Percentiles rank a stretch among this genome's conserved stretches.
Conservation (phyloP, 2,797 vertebrate species). For the Tapera naevia region DNA sequence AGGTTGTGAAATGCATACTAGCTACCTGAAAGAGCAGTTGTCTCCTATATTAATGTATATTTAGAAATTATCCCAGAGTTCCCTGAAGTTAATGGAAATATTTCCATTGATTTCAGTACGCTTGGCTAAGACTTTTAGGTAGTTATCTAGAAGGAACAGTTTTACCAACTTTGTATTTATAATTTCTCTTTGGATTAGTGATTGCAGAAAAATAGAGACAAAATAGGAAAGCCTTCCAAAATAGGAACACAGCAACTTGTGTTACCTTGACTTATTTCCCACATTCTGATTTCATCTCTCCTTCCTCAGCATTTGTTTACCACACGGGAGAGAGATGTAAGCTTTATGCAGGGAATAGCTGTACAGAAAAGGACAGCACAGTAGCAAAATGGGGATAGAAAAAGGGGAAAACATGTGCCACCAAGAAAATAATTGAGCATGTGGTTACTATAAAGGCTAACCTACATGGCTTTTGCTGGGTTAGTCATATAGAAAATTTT, state of each 20-base stretch:
- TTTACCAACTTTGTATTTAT: not conserved
- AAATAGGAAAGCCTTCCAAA: not conserved
- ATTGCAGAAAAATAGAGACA: not conserved
- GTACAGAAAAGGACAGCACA: not conserved
- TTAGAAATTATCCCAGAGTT: conserved; percentile 8
- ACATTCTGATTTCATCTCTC: not conserved
- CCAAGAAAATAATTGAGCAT: not conserved
- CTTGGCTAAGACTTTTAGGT: not conserved
- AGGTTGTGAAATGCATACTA: not conserved
- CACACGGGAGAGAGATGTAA: not conserved
- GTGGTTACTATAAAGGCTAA: not conserved
- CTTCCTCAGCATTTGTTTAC: not conserved
- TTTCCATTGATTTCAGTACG: not conserved
- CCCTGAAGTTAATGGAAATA: not conserved
- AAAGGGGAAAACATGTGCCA: not conserved
- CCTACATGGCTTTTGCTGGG: not conserved
- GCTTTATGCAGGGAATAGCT: not conserved
- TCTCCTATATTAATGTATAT: not conserved
- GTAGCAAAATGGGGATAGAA: not conserved
- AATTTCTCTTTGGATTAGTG: not conserved
- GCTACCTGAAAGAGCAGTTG: not conserved
- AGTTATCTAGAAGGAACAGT: not conserved
- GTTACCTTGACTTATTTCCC: not conserved
- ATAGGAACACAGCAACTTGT: not conserved
- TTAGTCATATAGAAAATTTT: not conserved